Conservation (phyloP, 1,140 invertebrate genomes). For the Drosophila eugracilis region DNA sequence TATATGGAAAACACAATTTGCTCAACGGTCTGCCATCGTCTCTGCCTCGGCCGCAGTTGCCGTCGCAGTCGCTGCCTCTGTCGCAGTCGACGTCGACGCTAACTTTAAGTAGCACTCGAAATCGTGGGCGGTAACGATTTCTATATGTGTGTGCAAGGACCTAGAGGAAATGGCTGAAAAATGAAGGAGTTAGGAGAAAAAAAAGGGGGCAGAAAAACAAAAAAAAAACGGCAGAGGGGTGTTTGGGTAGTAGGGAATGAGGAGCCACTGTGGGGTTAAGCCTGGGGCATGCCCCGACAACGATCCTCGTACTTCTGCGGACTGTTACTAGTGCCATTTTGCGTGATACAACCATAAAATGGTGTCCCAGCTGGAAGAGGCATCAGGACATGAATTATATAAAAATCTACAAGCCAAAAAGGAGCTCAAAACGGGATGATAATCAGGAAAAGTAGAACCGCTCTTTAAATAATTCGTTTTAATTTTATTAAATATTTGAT, state of each 20-base stretch:
- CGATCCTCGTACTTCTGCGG: constrained; percentile 69
- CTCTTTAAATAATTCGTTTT: too few relatives aligned
- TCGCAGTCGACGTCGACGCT: constrained; percentile 23
- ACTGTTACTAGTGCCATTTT: constrained; percentile 79
- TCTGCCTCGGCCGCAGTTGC: constrained; percentile 15
- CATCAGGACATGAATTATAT: background rate
- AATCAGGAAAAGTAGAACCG: background rate
- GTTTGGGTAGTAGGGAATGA: background rate
- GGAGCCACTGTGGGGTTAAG: background rate
- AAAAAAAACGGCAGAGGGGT: too few relatives aligned
- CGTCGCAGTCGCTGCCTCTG: constrained; percentile 10
- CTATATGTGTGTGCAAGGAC: constrained; percentile 32
- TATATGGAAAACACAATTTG: constrained; percentile 83
- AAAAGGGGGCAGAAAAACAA: background rate
- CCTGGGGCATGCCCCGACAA: background rate
- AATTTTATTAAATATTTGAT: too few relatives aligned
- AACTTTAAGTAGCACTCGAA: constrained; percentile 71
- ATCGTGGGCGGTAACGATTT: constrained; percentile 70
- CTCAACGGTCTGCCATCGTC: constrained; percentile 69
- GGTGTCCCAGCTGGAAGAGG: constrained; percentile 7
- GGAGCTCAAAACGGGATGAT: background rate
- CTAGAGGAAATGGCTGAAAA: background rate
- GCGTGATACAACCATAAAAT: constrained; percentile 59
- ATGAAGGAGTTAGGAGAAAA: background rate
- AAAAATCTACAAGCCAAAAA: background rate